Base-by-base conservation (phyloP, 2,113 vertebrate species). In the Falco punctatus region DNA sequence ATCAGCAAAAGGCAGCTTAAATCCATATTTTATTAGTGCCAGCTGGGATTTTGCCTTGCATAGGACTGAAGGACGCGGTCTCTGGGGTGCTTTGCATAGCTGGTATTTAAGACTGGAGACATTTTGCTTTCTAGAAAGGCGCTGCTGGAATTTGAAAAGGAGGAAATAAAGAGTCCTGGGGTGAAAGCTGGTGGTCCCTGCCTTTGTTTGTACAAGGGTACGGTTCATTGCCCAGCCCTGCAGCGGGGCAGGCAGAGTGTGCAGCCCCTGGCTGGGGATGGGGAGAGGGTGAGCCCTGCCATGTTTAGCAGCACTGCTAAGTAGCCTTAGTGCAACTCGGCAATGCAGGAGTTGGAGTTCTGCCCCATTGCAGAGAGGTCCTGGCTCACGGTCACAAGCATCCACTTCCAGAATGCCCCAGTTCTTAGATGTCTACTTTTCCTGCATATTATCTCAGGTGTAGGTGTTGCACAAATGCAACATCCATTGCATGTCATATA, bases 301-400 rank as follows among this genome's bases (percentile, higher is more conserved):
- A 57, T 83, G 58, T 87, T 94, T 91, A 88, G 38, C n/a, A 8
- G 27, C 11, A 79, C 93, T 95, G 89, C 96, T 87, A 91, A 92
- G 91, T 49, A 85, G 66, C 81, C 21, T 66, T 6, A 0, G 27
- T 72, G 38, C 0, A 2, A 54, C 32, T n/a, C 13, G 4, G 75
- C 58, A 71, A 20, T 44, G 67, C 52, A 70, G 35, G 54, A 67
- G 26, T 10, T 81, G 58, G 67, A 51, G 35, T 27, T 93, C 51
- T 81, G 33, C 20, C 33, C 71, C 15, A 1, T 18, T 65, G 28
- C 27, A 3, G 74, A 59, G 54, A 91, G n/a, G 52, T 88, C 59
- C 44, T 84, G 69, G 64, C 79, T 86, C 1, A 0, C 65, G 49
- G 61, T 62, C 81, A 48, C 65, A 67, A 62, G 32, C 67, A 59